A percentile compares a stretch with the other conserved stretches of the same genome.
Evolutionary conservation across 2,888 invertebrate genomes (phyloP).

Genomic region (Mantis religiosa): DNA sequence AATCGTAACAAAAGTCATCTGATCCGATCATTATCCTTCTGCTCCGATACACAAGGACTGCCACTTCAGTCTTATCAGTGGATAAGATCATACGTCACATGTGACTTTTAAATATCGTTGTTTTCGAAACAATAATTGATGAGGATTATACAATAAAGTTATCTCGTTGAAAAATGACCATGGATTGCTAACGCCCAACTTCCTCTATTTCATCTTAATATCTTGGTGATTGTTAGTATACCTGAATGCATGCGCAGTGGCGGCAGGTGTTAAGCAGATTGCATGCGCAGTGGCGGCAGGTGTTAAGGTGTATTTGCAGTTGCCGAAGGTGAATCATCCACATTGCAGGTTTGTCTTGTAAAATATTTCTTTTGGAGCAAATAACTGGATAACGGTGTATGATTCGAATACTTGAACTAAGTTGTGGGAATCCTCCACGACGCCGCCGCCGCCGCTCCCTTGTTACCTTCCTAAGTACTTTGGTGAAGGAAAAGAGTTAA

Average conservation of each 20-base stretch:
- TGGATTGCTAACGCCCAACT: too few relatives aligned
- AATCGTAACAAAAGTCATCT: too few relatives aligned
- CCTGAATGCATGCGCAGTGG: not conserved
- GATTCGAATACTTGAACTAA: not conserved
- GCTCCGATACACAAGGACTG: too few relatives aligned
- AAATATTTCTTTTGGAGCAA: not conserved
- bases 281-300: not conserved
- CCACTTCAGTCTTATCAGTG: too few relatives aligned
- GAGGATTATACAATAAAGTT: too few relatives aligned
- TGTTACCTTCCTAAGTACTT: not conserved
- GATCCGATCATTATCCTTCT: too few relatives aligned
- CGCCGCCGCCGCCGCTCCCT: constrained; percentile 8
- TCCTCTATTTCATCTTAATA: too few relatives aligned
- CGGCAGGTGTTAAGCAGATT: not conserved
- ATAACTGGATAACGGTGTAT: not conserved
- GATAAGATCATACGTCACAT: too few relatives aligned
- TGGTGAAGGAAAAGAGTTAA: too few relatives aligned
- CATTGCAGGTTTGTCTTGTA: not conserved
- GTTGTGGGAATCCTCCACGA: constrained; percentile 27
- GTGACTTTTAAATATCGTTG: too few relatives aligned
- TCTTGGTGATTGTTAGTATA: not conserved
- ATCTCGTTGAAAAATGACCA: too few relatives aligned
- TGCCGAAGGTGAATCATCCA: not conserved
- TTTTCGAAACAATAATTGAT: too few relatives aligned
- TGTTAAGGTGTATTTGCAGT: not conserved